Evolutionary conservation across 2,113 vertebrate genomes (phyloP).

Genomic region (Delphinapterus leucas): DNA sequence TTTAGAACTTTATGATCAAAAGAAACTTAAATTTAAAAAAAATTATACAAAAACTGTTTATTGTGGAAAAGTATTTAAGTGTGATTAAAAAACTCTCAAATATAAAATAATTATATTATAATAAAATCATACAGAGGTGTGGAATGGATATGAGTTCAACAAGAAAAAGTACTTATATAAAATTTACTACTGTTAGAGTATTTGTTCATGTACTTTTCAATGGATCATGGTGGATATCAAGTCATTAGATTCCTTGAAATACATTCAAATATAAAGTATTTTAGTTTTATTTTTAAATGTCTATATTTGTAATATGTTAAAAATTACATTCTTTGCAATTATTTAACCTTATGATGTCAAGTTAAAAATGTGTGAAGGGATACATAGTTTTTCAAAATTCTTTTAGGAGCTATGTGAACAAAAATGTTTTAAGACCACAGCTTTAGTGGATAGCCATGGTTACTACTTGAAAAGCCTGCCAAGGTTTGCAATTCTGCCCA

Average conservation of each 20-base stretch:
- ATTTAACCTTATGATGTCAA: neutral
- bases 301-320: neutral
- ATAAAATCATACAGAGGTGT: neutral
- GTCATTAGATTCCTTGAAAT: neutral
- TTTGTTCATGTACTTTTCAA: conserved; percentile 8
- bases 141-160: neutral
- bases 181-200: neutral
- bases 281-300: neutral
- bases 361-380: conserved; percentile 15
- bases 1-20: conserved; percentile 21
- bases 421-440: conserved; percentile 15
- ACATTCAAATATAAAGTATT: neutral
- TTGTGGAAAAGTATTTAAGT: neutral
- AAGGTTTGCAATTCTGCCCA: neutral
- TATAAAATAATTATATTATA: neutral
- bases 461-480: neutral
- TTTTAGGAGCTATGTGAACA: neutral
- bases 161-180: conserved; percentile 17
- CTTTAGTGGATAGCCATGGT: neutral
- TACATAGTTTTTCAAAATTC: conserved; percentile 16
- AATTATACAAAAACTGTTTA: neutral
- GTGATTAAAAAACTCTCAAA: neutral
- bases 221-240: neutral
- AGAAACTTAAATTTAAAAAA: neutral
- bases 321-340: conserved; percentile 37